Evolutionary conservation across 2,888 invertebrate species (phyloP).

Genomic region (Ctena decussata): DNA sequence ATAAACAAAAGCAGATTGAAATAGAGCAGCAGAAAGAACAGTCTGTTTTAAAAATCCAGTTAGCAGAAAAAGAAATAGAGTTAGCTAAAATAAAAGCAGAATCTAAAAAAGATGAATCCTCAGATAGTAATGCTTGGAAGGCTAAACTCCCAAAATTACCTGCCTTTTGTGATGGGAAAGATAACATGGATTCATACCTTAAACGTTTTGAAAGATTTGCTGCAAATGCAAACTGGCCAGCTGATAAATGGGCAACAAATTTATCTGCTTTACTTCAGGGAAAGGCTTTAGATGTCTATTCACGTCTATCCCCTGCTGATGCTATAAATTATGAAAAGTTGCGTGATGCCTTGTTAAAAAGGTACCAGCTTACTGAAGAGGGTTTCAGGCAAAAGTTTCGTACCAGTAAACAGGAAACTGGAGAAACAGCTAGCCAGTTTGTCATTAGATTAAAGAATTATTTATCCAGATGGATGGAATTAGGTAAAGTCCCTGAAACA

Average conservation of each 20-base stretch:
- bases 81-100: too few species aligned
- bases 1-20: too few species aligned
- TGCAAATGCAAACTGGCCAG: constrained; percentile 9
- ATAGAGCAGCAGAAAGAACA: too few species aligned
- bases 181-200: constrained; percentile 28
- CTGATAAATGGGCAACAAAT: constrained; percentile 9
- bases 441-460: constrained; percentile 3
- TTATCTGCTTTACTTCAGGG: constrained; percentile 21
- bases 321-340: constrained; percentile 7
- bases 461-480: constrained; percentile 9
- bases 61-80: too few species aligned
- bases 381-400: constrained; percentile 21
- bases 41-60: too few species aligned
- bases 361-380: constrained; percentile 23
- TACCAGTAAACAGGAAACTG: not conserved
- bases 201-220: not conserved
- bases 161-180: not conserved
- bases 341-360: constrained; percentile 7
- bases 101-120: too few species aligned
- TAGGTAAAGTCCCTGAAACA: not conserved
- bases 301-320: not conserved
- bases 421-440: constrained; percentile 21
- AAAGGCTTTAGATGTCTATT: constrained; percentile 16
- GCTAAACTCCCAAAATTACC: constrained; percentile 23
- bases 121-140: not conserved